phyloP scores from a whole-genome alignment of 1,140 invertebrate genomes.

The Fopius arisanus region DNA sequence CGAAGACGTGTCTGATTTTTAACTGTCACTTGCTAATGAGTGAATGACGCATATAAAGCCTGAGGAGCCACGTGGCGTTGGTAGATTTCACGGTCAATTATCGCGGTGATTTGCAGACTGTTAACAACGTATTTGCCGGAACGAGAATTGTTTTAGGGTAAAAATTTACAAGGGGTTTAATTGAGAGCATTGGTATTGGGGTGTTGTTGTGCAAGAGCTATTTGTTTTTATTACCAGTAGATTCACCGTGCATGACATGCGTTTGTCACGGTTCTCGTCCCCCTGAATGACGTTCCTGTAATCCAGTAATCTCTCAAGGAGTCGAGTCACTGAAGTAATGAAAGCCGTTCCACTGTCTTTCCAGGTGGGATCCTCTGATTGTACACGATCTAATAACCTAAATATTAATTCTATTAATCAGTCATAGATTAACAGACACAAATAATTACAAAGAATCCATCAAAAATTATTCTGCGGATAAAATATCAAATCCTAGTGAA shows the following conservation, averaged over 20 bases:
- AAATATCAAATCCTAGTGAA: no score
- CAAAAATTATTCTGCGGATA: not conserved
- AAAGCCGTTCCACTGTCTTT: constrained; percentile 90
- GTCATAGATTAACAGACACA: no score
- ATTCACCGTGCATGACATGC: constrained; percentile 98
- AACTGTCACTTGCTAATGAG: not conserved
- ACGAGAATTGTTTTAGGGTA: constrained; percentile 14
- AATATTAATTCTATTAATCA: not conserved
- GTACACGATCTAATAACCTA: constrained; percentile 88
- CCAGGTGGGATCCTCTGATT: constrained; percentile 85
- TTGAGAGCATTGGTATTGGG: not conserved
- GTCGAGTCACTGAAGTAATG: constrained; percentile 87
- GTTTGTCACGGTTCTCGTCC: constrained; percentile 90
- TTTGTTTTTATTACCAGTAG: constrained; percentile 73
- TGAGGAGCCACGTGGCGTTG: constrained; percentile 29
- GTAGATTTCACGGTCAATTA: constrained; percentile 46
- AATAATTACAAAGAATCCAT: constrained; percentile 19
- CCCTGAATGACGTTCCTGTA: constrained; percentile 92
- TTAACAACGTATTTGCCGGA: constrained; percentile 27
- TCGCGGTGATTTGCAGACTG: constrained; percentile 27
- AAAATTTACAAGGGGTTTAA: not conserved
- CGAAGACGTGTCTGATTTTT: not conserved
- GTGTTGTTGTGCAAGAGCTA: not conserved
- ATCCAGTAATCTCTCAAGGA: constrained; percentile 88
- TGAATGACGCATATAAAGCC: not conserved